phyloP scores from a whole-genome alignment of 2,113 vertebrate genomes.

The Alexandromys fortis region DNA sequence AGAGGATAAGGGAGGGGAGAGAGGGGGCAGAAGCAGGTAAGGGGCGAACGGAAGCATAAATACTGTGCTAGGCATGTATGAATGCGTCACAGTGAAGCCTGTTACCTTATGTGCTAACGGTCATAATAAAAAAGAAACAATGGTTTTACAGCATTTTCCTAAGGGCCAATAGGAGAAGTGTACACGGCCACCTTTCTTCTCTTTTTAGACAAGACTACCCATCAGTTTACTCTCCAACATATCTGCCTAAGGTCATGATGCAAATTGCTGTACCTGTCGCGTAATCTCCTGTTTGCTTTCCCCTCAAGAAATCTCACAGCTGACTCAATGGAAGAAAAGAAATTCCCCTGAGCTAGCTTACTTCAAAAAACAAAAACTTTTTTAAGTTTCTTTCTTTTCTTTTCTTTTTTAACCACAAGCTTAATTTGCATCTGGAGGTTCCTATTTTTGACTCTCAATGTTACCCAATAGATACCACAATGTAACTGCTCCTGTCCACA shows the following conservation, averaged over 20 bases:
- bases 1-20: not conserved
- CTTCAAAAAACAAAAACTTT: not conserved
- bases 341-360: not conserved
- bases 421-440: conserved; percentile 67
- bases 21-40: not conserved
- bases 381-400: not conserved
- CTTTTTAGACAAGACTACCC: not conserved
- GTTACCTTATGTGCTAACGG: no score
- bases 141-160: not conserved
- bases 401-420: conserved; percentile 12
- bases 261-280: not conserved
- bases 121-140: not conserved
- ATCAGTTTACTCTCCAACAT: not conserved
- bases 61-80: not conserved
- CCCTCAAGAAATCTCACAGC: not conserved
- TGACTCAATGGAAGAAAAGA: not conserved
- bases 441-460: conserved; percentile 65
- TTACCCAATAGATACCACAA: conserved; percentile 74
- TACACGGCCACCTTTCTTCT: not conserved
- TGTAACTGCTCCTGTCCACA: conserved; percentile 37
- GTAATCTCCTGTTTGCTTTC: not conserved
- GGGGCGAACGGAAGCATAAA: not conserved
- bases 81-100: not conserved
- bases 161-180: not conserved
- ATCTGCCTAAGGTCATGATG: not conserved